These are phyloP conservation scores for Phyllotreta striolata DNA, from an alignment of 2,888 invertebrate genomes.

Conservation along the genomic window DNA sequence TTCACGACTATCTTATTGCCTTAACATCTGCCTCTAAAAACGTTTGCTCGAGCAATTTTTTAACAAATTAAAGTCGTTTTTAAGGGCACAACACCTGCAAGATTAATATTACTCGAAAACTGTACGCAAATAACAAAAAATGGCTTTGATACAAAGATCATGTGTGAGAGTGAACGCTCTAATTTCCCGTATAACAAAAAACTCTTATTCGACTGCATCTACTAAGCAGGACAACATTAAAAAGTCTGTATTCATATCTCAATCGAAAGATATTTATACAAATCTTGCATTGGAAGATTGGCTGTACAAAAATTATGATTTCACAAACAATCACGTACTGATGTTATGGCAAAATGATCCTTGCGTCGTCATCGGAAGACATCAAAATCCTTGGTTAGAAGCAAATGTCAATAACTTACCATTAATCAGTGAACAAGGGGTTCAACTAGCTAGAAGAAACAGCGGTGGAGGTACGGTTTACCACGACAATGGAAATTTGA, in stretches of 20 bases:
- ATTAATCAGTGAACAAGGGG: constrained; percentile 65
- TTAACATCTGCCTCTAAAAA: constrained; percentile 80
- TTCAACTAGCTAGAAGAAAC: constrained; percentile 85
- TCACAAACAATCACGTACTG: constrained; percentile 82
- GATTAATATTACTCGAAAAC: constrained; percentile 33
- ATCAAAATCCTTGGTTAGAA: constrained; percentile 97
- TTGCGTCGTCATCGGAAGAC: constrained; percentile 93
- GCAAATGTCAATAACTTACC: constrained; percentile 76
- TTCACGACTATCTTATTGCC: constrained; percentile 87
- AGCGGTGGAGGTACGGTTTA: constrained; percentile 98
- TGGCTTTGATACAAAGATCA: constrained; percentile 55
- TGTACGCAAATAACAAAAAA: constrained; percentile 37
- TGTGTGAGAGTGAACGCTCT: constrained; percentile 46
- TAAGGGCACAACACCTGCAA: constrained; percentile 49
- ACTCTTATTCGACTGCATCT: constrained; percentile 40
- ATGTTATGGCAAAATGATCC: constrained; percentile 94
- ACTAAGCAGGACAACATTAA: constrained; percentile 63
- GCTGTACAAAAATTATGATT: constrained; percentile 89
- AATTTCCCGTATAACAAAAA: constrained; percentile 41
- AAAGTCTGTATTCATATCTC: constrained; percentile 91
- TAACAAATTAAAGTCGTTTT: constrained; percentile 42
- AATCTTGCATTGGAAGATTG: constrained; percentile 97
- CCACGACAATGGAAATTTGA: constrained; percentile 93
- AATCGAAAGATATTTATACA: constrained; percentile 87
- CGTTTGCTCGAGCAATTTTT: constrained; percentile 49